These are phyloP conservation scores for Tetanocera ferruginea DNA, from an alignment of 2,888 invertebrate genomes.

Conservation along the genomic window DNA sequence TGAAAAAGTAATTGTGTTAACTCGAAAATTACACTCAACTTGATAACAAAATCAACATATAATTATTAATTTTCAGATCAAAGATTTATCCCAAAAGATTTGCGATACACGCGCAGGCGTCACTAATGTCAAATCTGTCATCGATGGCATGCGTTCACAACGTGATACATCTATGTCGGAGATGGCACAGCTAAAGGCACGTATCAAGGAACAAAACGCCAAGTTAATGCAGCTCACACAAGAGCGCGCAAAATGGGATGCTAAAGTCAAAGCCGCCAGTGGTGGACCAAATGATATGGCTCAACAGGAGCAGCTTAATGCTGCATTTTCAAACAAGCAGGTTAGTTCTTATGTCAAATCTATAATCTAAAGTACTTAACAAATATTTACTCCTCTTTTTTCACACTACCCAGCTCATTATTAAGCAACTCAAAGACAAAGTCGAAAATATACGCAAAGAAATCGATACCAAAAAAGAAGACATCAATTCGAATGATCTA, in stretches of 20 bases:
- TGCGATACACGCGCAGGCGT: slow-evolving; percentile 88
- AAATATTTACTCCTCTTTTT: too few species aligned
- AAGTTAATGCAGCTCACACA: slow-evolving; percentile 84
- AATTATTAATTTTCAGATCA: slow-evolving; percentile 72
- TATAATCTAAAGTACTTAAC: too few species aligned
- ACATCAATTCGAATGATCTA: slow-evolving; percentile 84
- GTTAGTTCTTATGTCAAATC: too few species aligned
- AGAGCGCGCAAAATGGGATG: slow-evolving; percentile 85
- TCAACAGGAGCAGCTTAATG: slow-evolving; percentile 74
- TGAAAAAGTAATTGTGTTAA: slow-evolving; percentile 61
- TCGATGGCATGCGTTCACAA: slow-evolving; percentile 95
- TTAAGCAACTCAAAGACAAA: slow-evolving; percentile 79
- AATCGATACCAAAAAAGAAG: slow-evolving; percentile 82
- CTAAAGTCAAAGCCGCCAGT: slow-evolving; percentile 72
- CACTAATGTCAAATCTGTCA: slow-evolving; percentile 92
- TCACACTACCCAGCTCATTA: slow-evolving; percentile 73
- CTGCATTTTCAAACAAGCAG: slow-evolving; percentile 77
- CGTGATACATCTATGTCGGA: slow-evolving; percentile 91
- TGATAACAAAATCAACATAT: background rate
- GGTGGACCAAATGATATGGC: slow-evolving; percentile 65
- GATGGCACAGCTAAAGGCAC: slow-evolving; percentile 84
- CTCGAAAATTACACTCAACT: too few species aligned
- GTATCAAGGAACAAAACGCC: slow-evolving; percentile 87
- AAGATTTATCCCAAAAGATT: slow-evolving; percentile 84
- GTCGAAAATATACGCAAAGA: slow-evolving; percentile 83